Evolutionary conservation across 2,113 vertebrate genomes (phyloP), one percentile per base, ranked within the genome.

Genomic region (Thalassarche chlororhynchos): DNA sequence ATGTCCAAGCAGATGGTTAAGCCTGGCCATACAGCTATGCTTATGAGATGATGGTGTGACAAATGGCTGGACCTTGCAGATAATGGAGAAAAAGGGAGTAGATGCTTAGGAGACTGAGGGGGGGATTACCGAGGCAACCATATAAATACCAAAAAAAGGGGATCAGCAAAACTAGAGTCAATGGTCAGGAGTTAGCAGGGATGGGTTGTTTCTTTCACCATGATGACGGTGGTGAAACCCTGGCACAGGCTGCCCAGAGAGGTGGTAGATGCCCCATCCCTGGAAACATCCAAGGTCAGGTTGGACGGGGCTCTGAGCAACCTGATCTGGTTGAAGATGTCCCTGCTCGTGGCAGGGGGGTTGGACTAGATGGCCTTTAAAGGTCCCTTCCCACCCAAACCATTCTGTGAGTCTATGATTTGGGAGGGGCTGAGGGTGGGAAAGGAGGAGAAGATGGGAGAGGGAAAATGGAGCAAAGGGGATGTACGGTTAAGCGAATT

Each of bases 331-430:
- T 9, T 19, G 52, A 2, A 47, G 29, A 4, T 29, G 51, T 40
- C 71, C 60, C n/a, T 57, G 81, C 46, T 1, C 16, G 4, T 3
- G 9, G 65, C 52, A 38, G 51, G 26, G 26, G 40, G 28, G 6
- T 10, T n/a, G 82, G 18, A 21, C 23, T 9, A 1, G n/a, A 6
- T 15, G 61, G 6, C 1, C 17, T 76, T 8, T 2, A 4, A 15
- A 4, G 15, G 42, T 49, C 49, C 34, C 19, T 58, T 31, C n/a
- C 64, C 2, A 32, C 17, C 14, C 72, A 64, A 70, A 64, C 49
- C 5, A 0, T 8, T 7, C 77, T 21, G 25, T 17, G 42, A 17
- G 8, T 0, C 6, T 6, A 5, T 51, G 60, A 38, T 32, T 28
- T 66, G 26, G 17, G 26, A 68, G 47, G 49, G 17, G 9, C 32